Percentiles rank a stretch among this genome's conserved stretches.
phyloP scores from a whole-genome alignment of 1,140 invertebrate species.

The Brachionus sp. region DNA sequence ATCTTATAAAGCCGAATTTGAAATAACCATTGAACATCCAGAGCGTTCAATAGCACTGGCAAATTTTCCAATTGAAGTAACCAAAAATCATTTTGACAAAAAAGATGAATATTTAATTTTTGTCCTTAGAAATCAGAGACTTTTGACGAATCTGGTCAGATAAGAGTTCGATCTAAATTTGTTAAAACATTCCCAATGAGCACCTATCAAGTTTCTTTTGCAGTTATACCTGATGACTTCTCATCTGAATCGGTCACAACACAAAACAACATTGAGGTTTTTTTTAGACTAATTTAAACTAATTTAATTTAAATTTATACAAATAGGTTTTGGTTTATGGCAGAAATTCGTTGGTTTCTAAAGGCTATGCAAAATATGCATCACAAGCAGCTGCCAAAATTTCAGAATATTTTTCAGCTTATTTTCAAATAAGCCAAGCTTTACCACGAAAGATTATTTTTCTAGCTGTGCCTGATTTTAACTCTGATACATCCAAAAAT shows the following conservation, averaged over 20 bases:
- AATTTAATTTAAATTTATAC: constrained; percentile 70
- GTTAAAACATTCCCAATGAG: constrained; percentile 19
- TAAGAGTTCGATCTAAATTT: constrained; percentile 22
- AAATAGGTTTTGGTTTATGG: not conserved
- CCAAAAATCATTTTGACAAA: too few species aligned
- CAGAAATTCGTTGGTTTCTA: not conserved
- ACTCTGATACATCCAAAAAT: constrained; percentile 90
- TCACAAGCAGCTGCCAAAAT: not conserved
- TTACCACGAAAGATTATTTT: constrained; percentile 66
- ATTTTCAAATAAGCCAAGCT: constrained; percentile 8
- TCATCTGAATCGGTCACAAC: not conserved
- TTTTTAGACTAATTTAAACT: constrained; percentile 54
- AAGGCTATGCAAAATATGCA: not conserved
- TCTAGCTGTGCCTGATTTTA: constrained; percentile 88
- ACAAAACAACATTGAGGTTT: not conserved
- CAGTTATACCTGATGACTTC: constrained; percentile 11
- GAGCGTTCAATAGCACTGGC: not conserved
- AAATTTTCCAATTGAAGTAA: constrained; percentile 20
- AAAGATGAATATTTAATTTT: constrained; percentile 53
- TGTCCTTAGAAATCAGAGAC: not conserved
- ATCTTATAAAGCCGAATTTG: constrained; percentile 11
- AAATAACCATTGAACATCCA: constrained; percentile 36
- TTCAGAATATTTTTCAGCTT: not conserved
- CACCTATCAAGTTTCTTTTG: not conserved
- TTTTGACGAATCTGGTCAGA: not conserved